Evolutionary conservation across 2,797 vertebrate genomes (phyloP), one percentile per base, ranked within the genome.

Genomic region (Enteromius radiatus): DNA sequence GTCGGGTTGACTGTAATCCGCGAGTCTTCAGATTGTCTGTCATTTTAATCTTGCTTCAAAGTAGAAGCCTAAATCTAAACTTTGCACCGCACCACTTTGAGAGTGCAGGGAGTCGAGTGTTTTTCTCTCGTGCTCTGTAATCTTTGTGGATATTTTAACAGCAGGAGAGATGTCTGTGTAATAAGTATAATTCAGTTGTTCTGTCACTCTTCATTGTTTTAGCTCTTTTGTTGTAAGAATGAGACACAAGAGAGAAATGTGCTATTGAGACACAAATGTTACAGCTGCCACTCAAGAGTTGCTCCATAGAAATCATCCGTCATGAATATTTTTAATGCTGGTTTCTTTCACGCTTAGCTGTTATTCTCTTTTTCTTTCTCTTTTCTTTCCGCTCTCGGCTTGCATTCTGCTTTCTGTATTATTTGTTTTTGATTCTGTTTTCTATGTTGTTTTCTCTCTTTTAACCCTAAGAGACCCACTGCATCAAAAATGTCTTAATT

Each of bases 211-310:
- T 28, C 26, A 21, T 75, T 73, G 74, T 83, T 70, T 73, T 64
- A 23, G 28, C 31, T 61, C 59, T 63, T 68, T 75, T 73, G 68
- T 78, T 49, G 52, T 36, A 43, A 80, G n/a, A 70, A 43, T 70
- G 26, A 33, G 43, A 67, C 78, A 77, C 65, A 73, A 63, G 14
- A 59, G 74, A 36, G 15, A 81, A 54, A 78, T 38, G 81, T 26
- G 26, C 52, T 77, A 68, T 76, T 76, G 45, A 59, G 59, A 61
- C 41, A 56, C 73, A 84, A 84, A 84, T 76, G 84, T 70, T 82
- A 79, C 79, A 84, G 65, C 78, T 85, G 84, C 49, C 82, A 86
- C 65, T 87, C 79, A 74, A 70, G 0, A 26, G n/a, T 15, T 67
- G 65, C 28, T 33, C 17, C 41, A 76, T 82, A 61, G 26, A 81